Evolutionary conservation across 1,140 invertebrate genomes (phyloP).

Genomic region (Atta texana): DNA sequence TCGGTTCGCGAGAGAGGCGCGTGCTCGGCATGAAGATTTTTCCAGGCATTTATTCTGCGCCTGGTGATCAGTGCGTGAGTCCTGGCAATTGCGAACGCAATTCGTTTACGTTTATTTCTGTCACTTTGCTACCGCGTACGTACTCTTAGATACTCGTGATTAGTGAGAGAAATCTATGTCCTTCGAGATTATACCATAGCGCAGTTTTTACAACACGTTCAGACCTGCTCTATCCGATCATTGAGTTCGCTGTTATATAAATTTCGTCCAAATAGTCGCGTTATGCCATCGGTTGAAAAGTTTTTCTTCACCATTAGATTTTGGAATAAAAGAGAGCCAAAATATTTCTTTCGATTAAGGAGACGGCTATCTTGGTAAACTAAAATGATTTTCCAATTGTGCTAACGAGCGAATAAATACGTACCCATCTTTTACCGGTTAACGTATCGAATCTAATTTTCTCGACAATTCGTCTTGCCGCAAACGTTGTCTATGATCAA

Average conservation of each 20-base stretch:
- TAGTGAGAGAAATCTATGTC: slow-evolving; percentile 42
- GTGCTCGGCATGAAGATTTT: slow-evolving; percentile 61
- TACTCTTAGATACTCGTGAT: slow-evolving; percentile 39
- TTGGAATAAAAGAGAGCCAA: background rate
- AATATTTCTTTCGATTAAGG: background rate
- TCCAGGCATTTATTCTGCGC: background rate
- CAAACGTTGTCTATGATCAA: background rate
- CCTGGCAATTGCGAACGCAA: background rate
- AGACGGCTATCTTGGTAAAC: background rate
- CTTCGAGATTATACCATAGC: slow-evolving; percentile 19
- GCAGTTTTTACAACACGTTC: background rate
- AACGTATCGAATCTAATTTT: slow-evolving; percentile 43
- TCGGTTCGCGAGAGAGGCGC: slow-evolving; percentile 36
- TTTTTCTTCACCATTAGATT: background rate
- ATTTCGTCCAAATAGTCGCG: slow-evolving; percentile 5
- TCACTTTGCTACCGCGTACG: background rate
- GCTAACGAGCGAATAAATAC: background rate
- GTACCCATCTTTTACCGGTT: background rate
- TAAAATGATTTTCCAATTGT: background rate
- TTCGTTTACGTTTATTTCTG: slow-evolving; percentile 61
- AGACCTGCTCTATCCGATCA: background rate
- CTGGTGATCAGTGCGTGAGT: background rate
- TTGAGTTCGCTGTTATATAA: slow-evolving; percentile 38
- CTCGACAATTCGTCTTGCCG: background rate
- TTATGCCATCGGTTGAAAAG: background rate